Percentiles rank a stretch among this genome's conserved stretches.
phyloP scores from a whole-genome alignment of 1,140 invertebrate species.

The Plutomurus gul region DNA sequence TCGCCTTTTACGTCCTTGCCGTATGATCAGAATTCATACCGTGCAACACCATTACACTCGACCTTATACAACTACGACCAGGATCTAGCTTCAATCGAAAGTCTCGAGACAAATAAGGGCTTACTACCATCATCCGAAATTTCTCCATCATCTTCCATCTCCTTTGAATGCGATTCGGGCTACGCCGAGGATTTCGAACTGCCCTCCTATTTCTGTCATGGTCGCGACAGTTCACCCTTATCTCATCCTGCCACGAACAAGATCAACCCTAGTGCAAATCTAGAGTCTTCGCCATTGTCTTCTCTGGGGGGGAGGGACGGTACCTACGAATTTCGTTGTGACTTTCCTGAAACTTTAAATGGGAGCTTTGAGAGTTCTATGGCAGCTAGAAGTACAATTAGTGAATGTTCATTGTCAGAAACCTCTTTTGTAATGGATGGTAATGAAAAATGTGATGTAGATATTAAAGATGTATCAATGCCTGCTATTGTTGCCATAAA shows the following conservation, averaged over 20 bases:
- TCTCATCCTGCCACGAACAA: constrained; percentile 9
- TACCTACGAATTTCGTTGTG: neutral
- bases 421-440: neutral
- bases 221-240: constrained; percentile 3
- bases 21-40: constrained; percentile 48
- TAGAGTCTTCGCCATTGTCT: constrained; percentile 2
- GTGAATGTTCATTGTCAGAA: constrained; percentile 26
- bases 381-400: constrained; percentile 26
- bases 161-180: constrained; percentile 50
- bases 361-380: constrained; percentile 25
- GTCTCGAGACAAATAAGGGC: neutral
- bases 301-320: neutral
- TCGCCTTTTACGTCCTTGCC: constrained; percentile 12
- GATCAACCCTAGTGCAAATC: constrained; percentile 15
- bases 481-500: constrained; percentile 28
- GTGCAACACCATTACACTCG: constrained; percentile 52
- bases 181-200: constrained; percentile 50
- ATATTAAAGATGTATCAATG: constrained; percentile 26
- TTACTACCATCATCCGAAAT: neutral
- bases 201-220: constrained; percentile 46
- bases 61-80: constrained; percentile 51
- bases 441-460: constrained; percentile 15
- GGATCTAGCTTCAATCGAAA: constrained; percentile 7
- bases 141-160: neutral
- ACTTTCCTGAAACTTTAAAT: constrained; percentile 15